Conservation (phyloP, 2,888 invertebrate species). For the Cheiracanthium punctorium region DNA sequence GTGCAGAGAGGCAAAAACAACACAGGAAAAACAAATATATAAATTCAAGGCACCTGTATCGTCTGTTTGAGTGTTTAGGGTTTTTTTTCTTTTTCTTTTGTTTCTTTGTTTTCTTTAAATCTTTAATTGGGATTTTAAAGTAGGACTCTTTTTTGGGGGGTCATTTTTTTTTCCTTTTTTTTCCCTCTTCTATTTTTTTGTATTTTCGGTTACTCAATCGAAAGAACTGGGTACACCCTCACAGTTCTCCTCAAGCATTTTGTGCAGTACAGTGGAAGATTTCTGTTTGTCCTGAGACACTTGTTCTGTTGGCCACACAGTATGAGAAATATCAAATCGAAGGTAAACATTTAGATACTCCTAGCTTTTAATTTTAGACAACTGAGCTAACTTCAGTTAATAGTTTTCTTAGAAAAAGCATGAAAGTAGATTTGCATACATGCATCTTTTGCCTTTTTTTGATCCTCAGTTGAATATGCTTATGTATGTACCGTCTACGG, state of each 20-base stretch:
- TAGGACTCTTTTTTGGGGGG: background rate
- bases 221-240: background rate
- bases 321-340: constrained; percentile 39
- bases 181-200: background rate
- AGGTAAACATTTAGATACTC: constrained; percentile 50
- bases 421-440: too few species aligned
- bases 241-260: constrained; percentile 38
- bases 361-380: too few species aligned
- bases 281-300: constrained; percentile 67
- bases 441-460: too few species aligned
- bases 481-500: too few species aligned
- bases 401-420: too few species aligned
- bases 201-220: background rate
- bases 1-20: constrained; percentile 15
- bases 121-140: background rate
- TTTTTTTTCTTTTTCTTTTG: background rate
- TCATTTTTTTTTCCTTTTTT: background rate
- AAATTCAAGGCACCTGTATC: constrained; percentile 3
- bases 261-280: constrained; percentile 47
- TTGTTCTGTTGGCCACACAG: constrained; percentile 46
- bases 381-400: too few species aligned
- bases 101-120: background rate
- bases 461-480: too few species aligned
- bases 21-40: background rate
- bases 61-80: background rate